These are phyloP conservation scores for Drosophila stalkeri DNA, from an alignment of 2,888 invertebrate genomes.

Conservation along the genomic window DNA sequence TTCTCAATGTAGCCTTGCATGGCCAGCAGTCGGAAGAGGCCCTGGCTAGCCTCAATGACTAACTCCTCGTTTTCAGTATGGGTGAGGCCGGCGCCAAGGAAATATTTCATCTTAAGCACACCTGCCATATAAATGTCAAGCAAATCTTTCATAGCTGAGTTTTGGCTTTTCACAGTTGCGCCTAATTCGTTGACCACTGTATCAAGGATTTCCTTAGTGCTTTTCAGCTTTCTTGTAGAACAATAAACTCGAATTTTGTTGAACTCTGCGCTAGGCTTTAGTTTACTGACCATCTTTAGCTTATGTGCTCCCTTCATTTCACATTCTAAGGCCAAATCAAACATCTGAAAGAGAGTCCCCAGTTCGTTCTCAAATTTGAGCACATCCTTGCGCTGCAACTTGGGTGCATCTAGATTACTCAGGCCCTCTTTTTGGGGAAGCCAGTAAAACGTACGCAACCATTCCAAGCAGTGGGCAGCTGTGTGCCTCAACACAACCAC, in stretches of 20 bases:
- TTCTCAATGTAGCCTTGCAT: conserved; percentile 80
- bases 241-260: conserved; percentile 68
- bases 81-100: conserved; percentile 70
- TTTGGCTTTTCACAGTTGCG: conserved; percentile 61
- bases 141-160: conserved; percentile 68
- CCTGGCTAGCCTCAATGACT: conserved; percentile 73
- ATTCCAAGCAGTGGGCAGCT: conserved; percentile 79
- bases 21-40: conserved; percentile 81
- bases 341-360: conserved; percentile 67
- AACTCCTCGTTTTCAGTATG: conserved; percentile 52
- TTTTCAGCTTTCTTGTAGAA: conserved; percentile 44
- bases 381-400: conserved; percentile 73
- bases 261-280: conserved; percentile 69
- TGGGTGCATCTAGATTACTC: conserved; percentile 71
- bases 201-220: conserved; percentile 49
- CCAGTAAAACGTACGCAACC: conserved; percentile 84
- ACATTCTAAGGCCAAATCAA: conserved; percentile 79
- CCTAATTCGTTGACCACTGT: conserved; percentile 58
- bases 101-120: conserved; percentile 80
- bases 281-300: conserved; percentile 68
- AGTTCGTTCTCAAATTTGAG: conserved; percentile 74
- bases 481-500: conserved; percentile 76
- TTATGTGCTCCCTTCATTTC: conserved; percentile 65
- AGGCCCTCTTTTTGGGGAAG: conserved; percentile 70
- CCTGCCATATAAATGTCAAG: conserved; percentile 70